Conservation (phyloP, 2,888 invertebrate species). For the Cactoblastis cactorum region DNA sequence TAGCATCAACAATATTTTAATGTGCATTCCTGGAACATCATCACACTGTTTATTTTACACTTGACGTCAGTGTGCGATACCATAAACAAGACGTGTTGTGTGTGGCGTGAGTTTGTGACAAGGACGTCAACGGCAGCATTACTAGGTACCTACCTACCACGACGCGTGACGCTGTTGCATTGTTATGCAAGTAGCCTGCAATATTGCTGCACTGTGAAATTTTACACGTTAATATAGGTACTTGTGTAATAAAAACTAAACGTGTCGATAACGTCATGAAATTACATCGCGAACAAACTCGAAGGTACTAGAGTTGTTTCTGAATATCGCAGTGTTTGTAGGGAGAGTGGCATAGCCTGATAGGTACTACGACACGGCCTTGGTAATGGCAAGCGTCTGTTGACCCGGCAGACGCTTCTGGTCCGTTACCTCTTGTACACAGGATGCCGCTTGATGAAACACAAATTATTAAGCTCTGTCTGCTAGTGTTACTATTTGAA, state of each 20-base stretch:
- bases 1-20: background rate
- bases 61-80: slow-evolving; percentile 16
- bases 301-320: background rate
- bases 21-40: background rate
- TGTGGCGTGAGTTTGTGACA: slow-evolving; percentile 4
- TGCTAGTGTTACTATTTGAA: slow-evolving; percentile 34
- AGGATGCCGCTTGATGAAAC: slow-evolving; percentile 35
- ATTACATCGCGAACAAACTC: background rate
- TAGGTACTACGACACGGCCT: slow-evolving; percentile 60
- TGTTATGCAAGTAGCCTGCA: slow-evolving; percentile 9
- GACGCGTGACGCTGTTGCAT: slow-evolving; percentile 11
- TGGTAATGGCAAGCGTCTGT: slow-evolving; percentile 55
- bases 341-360: slow-evolving; percentile 30
- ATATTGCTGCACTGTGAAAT: slow-evolving; percentile 17
- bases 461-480: slow-evolving; percentile 26
- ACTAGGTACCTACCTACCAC: slow-evolving; percentile 2
- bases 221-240: background rate
- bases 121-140: slow-evolving; percentile 14
- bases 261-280: slow-evolving; percentile 6
- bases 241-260: background rate
- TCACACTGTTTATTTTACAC: background rate
- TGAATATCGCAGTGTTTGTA: background rate
- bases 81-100: background rate
- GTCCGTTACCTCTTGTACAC: slow-evolving; percentile 53
- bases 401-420: slow-evolving; percentile 61